phyloP scores from a whole-genome alignment of 1,140 invertebrate species.

The Drosophila insularis region DNA sequence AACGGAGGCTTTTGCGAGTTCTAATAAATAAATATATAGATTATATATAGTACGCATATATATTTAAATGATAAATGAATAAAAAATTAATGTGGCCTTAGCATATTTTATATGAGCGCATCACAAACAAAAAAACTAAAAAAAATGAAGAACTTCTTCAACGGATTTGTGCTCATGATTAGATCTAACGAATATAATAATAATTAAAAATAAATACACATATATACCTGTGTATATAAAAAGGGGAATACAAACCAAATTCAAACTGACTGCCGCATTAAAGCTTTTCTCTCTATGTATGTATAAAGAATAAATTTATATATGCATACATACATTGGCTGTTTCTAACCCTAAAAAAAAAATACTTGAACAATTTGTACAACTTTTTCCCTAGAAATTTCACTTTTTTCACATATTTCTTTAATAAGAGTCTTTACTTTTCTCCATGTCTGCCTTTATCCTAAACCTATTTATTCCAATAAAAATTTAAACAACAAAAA shows the following conservation, averaged over 20 bases:
- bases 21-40: slow-evolving; percentile 36
- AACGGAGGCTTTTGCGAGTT: slow-evolving; percentile 18
- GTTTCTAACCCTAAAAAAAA: slow-evolving; percentile 28
- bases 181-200: slow-evolving; percentile 47
- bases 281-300: slow-evolving; percentile 61
- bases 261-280: slow-evolving; percentile 65
- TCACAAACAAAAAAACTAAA: slow-evolving; percentile 37
- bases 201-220: slow-evolving; percentile 27
- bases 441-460: slow-evolving; percentile 36
- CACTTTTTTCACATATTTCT: slow-evolving; percentile 2
- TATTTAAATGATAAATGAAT: slow-evolving; percentile 29
- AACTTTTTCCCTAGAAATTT: slow-evolving; percentile 1
- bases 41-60: slow-evolving; percentile 20
- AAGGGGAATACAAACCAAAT: slow-evolving; percentile 47
- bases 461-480: not conserved
- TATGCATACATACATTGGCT: slow-evolving; percentile 37
- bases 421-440: slow-evolving; percentile 10
- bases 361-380: slow-evolving; percentile 1
- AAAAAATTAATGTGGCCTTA: slow-evolving; percentile 75
- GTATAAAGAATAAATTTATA: not conserved
- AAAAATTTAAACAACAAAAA: slow-evolving; percentile 39
- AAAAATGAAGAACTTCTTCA: slow-evolving; percentile 46
- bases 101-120: slow-evolving; percentile 66
- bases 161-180: slow-evolving; percentile 63
- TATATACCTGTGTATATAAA: slow-evolving; percentile 37